Evolutionary conservation across 64 coral and sea anemone species (phyloP).

Genomic region (Montipora capricornis): DNA sequence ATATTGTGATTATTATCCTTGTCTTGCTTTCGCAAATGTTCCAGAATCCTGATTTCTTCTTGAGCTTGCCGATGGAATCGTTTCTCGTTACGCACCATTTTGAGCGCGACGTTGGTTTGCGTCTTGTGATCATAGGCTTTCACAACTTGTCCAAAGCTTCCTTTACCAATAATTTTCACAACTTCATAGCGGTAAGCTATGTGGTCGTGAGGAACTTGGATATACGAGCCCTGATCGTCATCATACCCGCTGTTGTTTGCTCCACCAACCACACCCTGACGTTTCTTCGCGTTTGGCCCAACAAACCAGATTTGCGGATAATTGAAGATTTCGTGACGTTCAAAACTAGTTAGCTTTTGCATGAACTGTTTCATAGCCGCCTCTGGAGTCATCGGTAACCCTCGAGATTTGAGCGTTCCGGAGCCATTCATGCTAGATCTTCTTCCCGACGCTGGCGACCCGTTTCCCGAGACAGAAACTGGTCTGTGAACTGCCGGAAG

Average conservation of each 20-base stretch:
- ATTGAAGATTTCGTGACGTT: slow-evolving; percentile 99
- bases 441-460: slow-evolving; percentile 71
- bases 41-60: slow-evolving; percentile 88
- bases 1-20: slow-evolving; percentile 99
- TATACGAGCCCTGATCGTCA: slow-evolving; percentile 99
- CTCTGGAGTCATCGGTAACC: slow-evolving; percentile 87
- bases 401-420: slow-evolving; percentile 81
- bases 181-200: slow-evolving; percentile 98
- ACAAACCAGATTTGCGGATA: slow-evolving; percentile 99
- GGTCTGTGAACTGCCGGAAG: slow-evolving; percentile 86
- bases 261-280: slow-evolving; percentile 99
- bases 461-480: slow-evolving; percentile 64
- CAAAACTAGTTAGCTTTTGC: slow-evolving; percentile 97
- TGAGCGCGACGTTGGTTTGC: slow-evolving; percentile 89
- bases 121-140: slow-evolving; percentile 99
- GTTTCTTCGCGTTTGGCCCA: slow-evolving; percentile 96
- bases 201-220: slow-evolving; percentile 99
- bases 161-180: slow-evolving; percentile 98
- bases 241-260: slow-evolving; percentile 98
- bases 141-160: slow-evolving; percentile 99
- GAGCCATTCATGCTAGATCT: slow-evolving; percentile 78
- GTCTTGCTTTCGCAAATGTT: slow-evolving; percentile 98
- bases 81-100: slow-evolving; percentile 99
- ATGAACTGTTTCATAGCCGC: slow-evolving; percentile 97
- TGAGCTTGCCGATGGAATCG: slow-evolving; percentile 94